These are phyloP conservation scores for Sebastes wilsoni DNA, from an alignment of 2,797 vertebrate species.

Conservation along the genomic window DNA sequence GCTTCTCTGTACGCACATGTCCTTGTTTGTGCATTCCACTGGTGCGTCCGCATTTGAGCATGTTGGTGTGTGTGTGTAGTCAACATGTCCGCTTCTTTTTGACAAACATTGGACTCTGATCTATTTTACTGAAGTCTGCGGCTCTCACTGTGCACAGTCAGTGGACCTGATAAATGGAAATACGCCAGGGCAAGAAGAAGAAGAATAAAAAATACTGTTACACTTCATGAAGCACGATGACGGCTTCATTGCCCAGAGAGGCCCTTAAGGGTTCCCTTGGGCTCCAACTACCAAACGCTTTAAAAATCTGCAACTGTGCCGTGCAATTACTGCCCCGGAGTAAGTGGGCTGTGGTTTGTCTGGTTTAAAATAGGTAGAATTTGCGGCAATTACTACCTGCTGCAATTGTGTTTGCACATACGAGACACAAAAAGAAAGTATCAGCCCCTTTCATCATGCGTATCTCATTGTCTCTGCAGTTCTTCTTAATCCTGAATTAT, in stretches of 20 bases:
- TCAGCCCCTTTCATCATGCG: conserved; percentile 9
- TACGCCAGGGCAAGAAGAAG: conserved; percentile 4
- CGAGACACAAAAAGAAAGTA: background rate
- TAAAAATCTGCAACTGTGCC: conserved; percentile 33
- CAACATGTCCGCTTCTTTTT: background rate
- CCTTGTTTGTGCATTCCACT: background rate
- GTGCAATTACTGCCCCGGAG: conserved; percentile 27
- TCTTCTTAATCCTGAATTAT: conserved; percentile 36
- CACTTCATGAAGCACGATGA: conserved; percentile 47
- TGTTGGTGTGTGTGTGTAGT: background rate
- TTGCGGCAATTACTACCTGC: conserved; percentile 49
- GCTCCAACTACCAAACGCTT: conserved; percentile 36
- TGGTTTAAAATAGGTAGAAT: conserved; percentile 29
- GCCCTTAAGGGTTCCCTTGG: conserved; percentile 40
- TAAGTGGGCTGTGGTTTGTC: conserved; percentile 32
- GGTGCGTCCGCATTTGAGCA: background rate
- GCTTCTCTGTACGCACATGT: background rate
- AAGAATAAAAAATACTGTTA: conserved; percentile 12
- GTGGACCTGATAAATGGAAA: conserved; percentile 54
- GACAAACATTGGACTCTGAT: conserved; percentile 46
- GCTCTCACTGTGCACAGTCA: conserved; percentile 21
- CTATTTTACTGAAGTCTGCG: conserved; percentile 38
- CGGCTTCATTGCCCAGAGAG: conserved; percentile 51
- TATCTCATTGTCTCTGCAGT: background rate
- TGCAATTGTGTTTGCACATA: conserved; percentile 20